Percentiles rank a stretch among this genome's conserved stretches.
These are phyloP conservation scores for Molossus alvarezi DNA, from an alignment of 2,797 vertebrate genomes.

Conservation along the genomic window DNA sequence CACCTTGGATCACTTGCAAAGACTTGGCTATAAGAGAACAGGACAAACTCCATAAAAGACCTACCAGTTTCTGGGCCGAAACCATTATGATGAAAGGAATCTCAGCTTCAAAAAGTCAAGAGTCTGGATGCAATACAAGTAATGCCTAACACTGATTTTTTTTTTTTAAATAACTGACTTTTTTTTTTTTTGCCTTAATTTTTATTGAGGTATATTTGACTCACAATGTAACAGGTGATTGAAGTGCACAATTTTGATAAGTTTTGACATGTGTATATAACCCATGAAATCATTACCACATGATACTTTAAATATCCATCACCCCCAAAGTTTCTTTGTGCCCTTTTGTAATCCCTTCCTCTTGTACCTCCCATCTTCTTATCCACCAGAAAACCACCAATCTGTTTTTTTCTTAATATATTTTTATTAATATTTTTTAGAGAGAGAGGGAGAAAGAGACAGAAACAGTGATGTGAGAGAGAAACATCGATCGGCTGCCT, in stretches of 20 bases:
- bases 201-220: conserved; percentile 41
- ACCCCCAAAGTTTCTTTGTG: not conserved
- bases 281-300: not conserved
- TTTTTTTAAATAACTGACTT: not conserved
- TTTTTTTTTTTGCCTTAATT: not conserved
- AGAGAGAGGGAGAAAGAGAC: too few species aligned
- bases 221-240: conserved; percentile 10
- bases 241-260: conserved; percentile 29
- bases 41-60: not conserved
- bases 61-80: not conserved
- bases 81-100: conserved; percentile 1
- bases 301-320: not conserved
- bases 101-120: not conserved
- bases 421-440: too few species aligned
- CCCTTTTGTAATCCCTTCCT: not conserved
- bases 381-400: not conserved
- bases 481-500: too few species aligned
- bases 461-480: too few species aligned
- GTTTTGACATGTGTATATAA: conserved; percentile 28
- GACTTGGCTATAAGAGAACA: not conserved
- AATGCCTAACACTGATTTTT: not conserved
- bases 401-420: not conserved
- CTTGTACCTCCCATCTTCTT: not conserved
- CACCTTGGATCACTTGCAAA: not conserved
- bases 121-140: not conserved